Conservation (phyloP, 1,140 invertebrate genomes). For the Caenorhabditis remanei region DNA sequence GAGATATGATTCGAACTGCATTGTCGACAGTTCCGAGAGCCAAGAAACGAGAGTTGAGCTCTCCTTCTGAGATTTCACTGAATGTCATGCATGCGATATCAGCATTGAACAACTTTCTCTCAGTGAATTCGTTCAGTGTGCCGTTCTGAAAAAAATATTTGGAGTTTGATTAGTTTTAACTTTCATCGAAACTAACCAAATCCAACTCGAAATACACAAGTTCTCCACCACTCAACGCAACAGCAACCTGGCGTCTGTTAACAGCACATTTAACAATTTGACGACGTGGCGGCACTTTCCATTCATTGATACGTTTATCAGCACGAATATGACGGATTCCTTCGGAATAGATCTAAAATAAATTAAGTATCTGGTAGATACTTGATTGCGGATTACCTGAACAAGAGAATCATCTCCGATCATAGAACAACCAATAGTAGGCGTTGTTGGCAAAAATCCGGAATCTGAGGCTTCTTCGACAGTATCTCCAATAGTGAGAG, state of each 20-base stretch:
- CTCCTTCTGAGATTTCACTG: constrained; percentile 92
- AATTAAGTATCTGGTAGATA: neutral
- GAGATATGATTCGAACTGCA: constrained; percentile 95
- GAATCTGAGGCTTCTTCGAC: constrained; percentile 99
- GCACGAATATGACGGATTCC: constrained; percentile 97
- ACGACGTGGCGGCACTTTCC: constrained; percentile 97
- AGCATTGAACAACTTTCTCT: constrained; percentile 81
- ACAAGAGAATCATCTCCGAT: constrained; percentile 97
- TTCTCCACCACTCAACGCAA: constrained; percentile 92
- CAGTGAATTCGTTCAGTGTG: constrained; percentile 97
- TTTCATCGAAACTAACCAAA: constrained; percentile 82
- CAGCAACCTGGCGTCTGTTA: constrained; percentile 96
- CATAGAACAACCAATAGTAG: constrained; percentile 94
- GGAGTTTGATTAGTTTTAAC: neutral
- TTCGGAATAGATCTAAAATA: constrained; percentile 88
- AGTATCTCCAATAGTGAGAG: constrained; percentile 98
- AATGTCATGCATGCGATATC: constrained; percentile 99
- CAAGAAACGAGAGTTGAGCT: constrained; percentile 94
- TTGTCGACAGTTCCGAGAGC: constrained; percentile 96
- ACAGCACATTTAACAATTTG: constrained; percentile 97
- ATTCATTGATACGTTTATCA: constrained; percentile 97
- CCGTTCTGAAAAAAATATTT: constrained; percentile 85
- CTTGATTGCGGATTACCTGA: constrained; percentile 83
- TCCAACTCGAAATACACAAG: constrained; percentile 99
- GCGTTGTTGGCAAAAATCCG: constrained; percentile 97